Percentiles rank a stretch among this genome's conserved stretches.
Evolutionary conservation across 2,888 invertebrate genomes (phyloP).

Genomic region (Orthonevra nobilis): DNA sequence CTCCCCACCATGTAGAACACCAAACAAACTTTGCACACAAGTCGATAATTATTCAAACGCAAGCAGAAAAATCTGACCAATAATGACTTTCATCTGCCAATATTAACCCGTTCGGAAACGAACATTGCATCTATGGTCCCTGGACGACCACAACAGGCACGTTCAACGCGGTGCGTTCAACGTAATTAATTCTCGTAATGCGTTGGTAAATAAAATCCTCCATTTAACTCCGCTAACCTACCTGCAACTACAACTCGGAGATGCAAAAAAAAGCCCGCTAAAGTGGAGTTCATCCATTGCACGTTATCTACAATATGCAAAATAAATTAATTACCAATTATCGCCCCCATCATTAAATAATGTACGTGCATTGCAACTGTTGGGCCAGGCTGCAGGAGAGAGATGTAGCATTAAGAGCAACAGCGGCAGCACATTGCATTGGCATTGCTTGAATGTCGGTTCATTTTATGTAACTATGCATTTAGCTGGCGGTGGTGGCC

Average conservation of each 20-base stretch:
- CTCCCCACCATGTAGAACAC: neutral
- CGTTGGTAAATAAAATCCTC: conserved; percentile 65
- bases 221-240: conserved; percentile 20
- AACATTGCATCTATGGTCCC: conserved; percentile 50
- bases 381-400: no score
- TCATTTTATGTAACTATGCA: conserved; percentile 44
- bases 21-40: conserved; percentile 7
- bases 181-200: conserved; percentile 70
- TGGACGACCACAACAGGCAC: conserved; percentile 54
- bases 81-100: conserved; percentile 64
- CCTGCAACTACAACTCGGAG: no score
- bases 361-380: conserved; percentile 66
- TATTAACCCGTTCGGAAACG: conserved; percentile 62
- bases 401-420: conserved; percentile 20
- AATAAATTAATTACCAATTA: conserved; percentile 80
- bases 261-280: conserved; percentile 36
- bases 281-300: conserved; percentile 69
- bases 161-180: conserved; percentile 54
- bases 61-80: conserved; percentile 50
- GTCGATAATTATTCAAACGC: conserved; percentile 29
- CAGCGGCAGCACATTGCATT: conserved; percentile 39
- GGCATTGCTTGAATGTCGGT: conserved; percentile 44
- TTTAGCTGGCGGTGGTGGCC: conserved; percentile 56
- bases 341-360: conserved; percentile 73
- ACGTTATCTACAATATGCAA: conserved; percentile 75